Evolutionary conservation across 2,888 invertebrate genomes (phyloP), one percentile per base, ranked within the genome.

Genomic region (Calliopum simillimum): DNA sequence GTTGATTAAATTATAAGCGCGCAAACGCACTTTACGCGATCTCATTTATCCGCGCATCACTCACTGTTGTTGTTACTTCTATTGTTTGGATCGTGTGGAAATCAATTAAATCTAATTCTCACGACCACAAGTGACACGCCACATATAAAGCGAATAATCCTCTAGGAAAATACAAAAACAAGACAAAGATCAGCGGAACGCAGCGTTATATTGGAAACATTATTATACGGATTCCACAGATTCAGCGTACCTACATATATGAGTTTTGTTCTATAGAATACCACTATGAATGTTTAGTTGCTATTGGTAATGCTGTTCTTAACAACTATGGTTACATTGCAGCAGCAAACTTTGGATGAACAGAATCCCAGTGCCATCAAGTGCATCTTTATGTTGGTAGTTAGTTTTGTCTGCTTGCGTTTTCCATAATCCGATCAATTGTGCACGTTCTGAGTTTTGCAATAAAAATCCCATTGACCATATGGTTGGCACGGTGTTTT

Each of bases 101-200:
- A 84, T 84, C 84, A 84, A 84, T 84, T 84, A 84, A 84, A 82
- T 79, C 79, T 78, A 79, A 79, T 84, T 84, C 84, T 84, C 84
- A 84, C 84, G 84, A 84, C 84, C 84, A 76, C 78, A 73, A 78
- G 76, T 76, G 76, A 77, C 79, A 77, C 76, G 76, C 75, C 76
- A 73, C 77, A 77, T 55, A 66, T 43, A 49, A 41, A 47, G 44
- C 33, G 14, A 19, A 25, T 51, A 44, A 44, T 56, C 56, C 49
- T 12, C 58, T 33, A 33, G 33, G 8, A 6, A 33, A 49, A n/a
- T 47, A 51, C 13, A 21, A 12, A 58, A 33, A 62, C 71, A 69
- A 76, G 74, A 72, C 76, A 75, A 76, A 73, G 75, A 76, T 76
- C 77, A 75, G 72, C 62, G 68, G 8, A 16, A 25, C 25, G 58